Conservation (phyloP, 2,113 vertebrate species). For the Myrmophylax atrothorax region DNA sequence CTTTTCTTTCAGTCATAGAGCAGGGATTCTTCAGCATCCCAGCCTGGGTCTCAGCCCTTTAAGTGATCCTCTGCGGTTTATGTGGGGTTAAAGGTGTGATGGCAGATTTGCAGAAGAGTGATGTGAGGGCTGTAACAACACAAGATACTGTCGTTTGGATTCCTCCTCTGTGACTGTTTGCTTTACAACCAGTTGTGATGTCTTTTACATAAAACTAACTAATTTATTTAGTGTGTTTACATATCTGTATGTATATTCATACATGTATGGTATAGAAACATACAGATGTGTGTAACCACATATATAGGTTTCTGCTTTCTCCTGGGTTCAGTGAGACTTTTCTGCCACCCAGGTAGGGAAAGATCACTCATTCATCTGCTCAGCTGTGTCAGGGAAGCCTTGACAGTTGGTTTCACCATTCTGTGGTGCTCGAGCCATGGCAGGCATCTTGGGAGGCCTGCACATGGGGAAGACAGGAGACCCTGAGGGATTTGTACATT, state of each 20-base stretch:
- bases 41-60: neutral
- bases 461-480: neutral
- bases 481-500: rapidly evolving
- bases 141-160: neutral
- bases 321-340: neutral
- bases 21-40: neutral
- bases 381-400: neutral
- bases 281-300: too few species aligned
- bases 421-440: rapidly evolving
- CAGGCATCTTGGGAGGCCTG: neutral
- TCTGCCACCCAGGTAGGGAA: neutral
- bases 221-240: neutral
- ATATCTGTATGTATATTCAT: neutral
- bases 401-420: neutral
- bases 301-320: neutral
- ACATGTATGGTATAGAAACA: neutral
- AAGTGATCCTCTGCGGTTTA: neutral
- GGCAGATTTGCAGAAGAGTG: neutral
- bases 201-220: neutral
- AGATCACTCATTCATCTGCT: neutral
- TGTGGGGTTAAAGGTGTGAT: neutral
- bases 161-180: neutral
- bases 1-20: neutral
- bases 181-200: neutral
- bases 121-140: neutral